Base-by-base conservation (phyloP, 2,888 invertebrate genomes). In the Pachydiplax longipennis region DNA sequence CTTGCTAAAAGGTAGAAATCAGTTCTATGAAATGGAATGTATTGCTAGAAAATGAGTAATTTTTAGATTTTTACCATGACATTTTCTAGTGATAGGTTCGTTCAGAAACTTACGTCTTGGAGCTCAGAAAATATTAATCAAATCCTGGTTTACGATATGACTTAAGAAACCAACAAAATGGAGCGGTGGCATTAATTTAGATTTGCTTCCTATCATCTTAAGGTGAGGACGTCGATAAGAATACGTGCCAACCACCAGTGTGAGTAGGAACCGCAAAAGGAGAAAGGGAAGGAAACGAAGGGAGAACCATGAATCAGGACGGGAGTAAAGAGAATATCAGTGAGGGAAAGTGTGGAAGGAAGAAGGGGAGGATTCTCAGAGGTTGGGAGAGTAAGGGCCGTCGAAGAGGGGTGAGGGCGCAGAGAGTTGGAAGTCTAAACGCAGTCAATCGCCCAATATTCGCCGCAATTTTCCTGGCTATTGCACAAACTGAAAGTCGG, bases 391-490 rank as follows among this genome's bases (percentile, higher is more conserved):
- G 22, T 40, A 81, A 81, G 82, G 25, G 48, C n/a, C 48, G 18
- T 12, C 12, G 82, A 48, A 48, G 31, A 65, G 61, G 87, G 73
- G 73, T 2, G 25, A 25, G 73, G 73, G 73, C 15, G 53, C 48
- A 48, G 3, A 61, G n/a, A n/a, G n/a, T n/a, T n/a, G n/a, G n/a
- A n/a, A n/a, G n/a, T 31, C 31, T 48, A 58, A 61, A 35, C 82
- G 83, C 65, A 81, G 91, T 44, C 91, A 91, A 82, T 82, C 91
- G 73, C 73, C 87, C 82, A 91, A 91, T 91, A 91, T 91, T 91
- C 82, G 91, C 91, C 91, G 91, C 91, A 91, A 91, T 91, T 91
- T 91, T 91, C 91, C 82, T 61, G 82, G 83, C 91, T 83, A 91
- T 91, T 91, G 91, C 91, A 91, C 82, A 82, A 91, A 91, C 83